Evolutionary conservation across 2,888 invertebrate genomes (phyloP), one percentile per base, ranked within the genome.

Genomic region (Lithosia quadra): DNA sequence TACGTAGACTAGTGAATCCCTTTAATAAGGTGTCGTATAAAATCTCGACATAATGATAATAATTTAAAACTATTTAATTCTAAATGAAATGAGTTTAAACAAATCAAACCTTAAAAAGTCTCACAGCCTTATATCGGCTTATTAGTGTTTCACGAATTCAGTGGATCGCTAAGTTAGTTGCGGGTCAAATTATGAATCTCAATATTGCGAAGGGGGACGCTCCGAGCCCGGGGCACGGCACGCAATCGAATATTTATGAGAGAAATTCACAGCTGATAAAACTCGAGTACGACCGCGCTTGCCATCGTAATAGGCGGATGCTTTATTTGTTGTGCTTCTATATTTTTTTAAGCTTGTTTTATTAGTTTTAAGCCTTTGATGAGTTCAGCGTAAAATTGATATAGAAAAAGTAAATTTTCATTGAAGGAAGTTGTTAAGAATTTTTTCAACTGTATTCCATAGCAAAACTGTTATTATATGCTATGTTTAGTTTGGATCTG

Each of bases 241-340:
- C 83, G 84, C 91, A 88, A 92, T 92, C 91, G 91, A 92, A 93
- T 93, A 93, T 93, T 92, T 92, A 93, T 93, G 90, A 92, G 92
- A 84, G 91, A 91, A 90, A 88, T 91, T 91, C 87, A 87, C 92
- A 92, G 92, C 91, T 92, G 92, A 92, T 92, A 91, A 90, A 91
- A 91, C 89, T 88, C 82, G 72, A 82, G 83, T 80, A 79, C 73
- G 76, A 70, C 80, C 75, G 63, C 65, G 77, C 75, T 81, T 80
- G 81, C 80, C 79, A 79, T 82, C 65, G 73, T 90, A 86, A 88
- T 90, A 88, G 88, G 83, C 84, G 79, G 80, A 84, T 84, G 84
- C 86, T 86, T 76, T 81, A 81, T 78, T 81, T 81, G 81, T 68
- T 77, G 67, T 72, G 63, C 67, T 58, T 65, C 68, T 73, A 73